Conservation (phyloP, 2,797 vertebrate genomes). For the Apogon hyalosoma region DNA sequence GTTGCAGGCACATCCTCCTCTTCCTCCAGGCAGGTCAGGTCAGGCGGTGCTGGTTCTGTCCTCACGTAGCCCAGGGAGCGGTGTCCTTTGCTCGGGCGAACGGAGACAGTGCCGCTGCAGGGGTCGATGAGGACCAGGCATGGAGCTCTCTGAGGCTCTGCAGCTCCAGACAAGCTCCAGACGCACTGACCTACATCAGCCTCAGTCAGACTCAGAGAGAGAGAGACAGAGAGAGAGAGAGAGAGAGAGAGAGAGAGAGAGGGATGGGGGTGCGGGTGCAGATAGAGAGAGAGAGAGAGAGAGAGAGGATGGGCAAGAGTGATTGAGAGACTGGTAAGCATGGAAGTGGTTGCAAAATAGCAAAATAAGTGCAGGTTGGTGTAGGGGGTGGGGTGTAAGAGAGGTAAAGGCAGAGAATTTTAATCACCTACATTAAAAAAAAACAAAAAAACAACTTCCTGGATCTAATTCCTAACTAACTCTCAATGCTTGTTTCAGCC, state of each 20-base stretch:
- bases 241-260: constrained; percentile 19
- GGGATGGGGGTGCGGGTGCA: constrained; percentile 21
- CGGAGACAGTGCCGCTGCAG: constrained; percentile 40
- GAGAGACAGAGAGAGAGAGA: constrained; percentile 36
- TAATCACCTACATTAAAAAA: neutral
- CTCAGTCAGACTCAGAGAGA: constrained; percentile 68
- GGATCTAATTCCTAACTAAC: constrained; percentile 28
- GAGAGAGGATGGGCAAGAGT: too few species aligned
- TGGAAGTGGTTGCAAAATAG: too few species aligned
- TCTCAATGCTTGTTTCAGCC: constrained; percentile 27
- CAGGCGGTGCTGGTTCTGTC: constrained; percentile 62
- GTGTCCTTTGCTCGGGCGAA: constrained; percentile 57
- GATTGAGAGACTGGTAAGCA: too few species aligned
- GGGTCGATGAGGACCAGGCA: constrained; percentile 59
- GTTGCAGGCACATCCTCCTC: constrained; percentile 45
- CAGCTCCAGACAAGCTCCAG: constrained; percentile 79
- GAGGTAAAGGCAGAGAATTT: neutral
- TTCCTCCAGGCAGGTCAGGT: constrained; percentile 68
- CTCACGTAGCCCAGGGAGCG: constrained; percentile 62
- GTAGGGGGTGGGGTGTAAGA: neutral
- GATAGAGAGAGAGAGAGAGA: constrained; percentile 27
- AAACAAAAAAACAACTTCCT: constrained; percentile 20
- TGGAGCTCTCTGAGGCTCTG: constrained; percentile 64
- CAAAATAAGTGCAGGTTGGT: too few species aligned
- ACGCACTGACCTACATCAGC: constrained; percentile 84